Conservation (phyloP, 2,888 invertebrate species). For the Polia nebulosa region DNA sequence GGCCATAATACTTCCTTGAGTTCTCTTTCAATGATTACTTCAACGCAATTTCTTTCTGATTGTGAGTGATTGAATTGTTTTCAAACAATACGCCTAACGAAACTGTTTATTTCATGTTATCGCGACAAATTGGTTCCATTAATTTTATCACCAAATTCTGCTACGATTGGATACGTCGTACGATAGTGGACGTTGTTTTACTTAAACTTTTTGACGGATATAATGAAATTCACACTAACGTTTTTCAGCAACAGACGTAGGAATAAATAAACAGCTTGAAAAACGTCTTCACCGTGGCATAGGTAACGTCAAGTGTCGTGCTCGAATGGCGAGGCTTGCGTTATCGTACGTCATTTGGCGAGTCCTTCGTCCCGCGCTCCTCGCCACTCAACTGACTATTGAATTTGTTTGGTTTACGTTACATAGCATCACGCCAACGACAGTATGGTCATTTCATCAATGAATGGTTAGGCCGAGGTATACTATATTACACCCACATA, state of each 20-base stretch:
- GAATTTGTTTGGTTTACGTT: background rate
- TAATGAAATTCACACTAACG: slow-evolving; percentile 8
- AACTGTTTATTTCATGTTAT: slow-evolving; percentile 5
- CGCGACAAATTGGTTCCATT: slow-evolving; percentile 5
- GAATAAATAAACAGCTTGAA: background rate
- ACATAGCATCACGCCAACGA: background rate
- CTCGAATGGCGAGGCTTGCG: background rate
- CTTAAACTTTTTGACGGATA: background rate
- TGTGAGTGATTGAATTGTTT: background rate
- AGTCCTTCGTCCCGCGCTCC: slow-evolving; percentile 10
- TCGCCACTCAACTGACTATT: background rate
- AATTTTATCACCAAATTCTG: slow-evolving; percentile 17
- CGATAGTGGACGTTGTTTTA: no score
- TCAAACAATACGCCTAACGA: background rate
- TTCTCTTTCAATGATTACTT: slow-evolving; percentile 51
- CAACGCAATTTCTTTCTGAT: slow-evolving; percentile 3
- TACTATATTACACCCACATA: background rate
- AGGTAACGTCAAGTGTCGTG: slow-evolving; percentile 4
- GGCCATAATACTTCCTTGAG: slow-evolving; percentile 73
- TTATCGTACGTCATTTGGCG: background rate
- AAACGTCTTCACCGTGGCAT: slow-evolving; percentile 9
- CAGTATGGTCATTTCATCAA: no score
- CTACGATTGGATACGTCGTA: background rate
- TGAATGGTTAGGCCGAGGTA: background rate
- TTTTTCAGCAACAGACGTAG: background rate